Percentiles rank a stretch among this genome's conserved stretches.
phyloP scores from a whole-genome alignment of 2,797 vertebrate genomes.

The Artibeus jamaicensis region DNA sequence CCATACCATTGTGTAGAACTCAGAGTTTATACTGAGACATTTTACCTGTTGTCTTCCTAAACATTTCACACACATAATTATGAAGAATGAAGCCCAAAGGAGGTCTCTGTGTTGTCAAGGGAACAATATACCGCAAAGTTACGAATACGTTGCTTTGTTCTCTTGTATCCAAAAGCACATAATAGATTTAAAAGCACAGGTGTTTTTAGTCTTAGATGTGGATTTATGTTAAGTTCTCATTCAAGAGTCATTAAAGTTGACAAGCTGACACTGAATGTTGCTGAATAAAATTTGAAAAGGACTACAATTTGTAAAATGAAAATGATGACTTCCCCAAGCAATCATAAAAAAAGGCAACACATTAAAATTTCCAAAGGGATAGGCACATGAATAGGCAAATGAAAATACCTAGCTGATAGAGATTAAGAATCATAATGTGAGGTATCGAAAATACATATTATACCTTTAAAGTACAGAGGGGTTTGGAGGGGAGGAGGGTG shows the following conservation, averaged over 20 bases:
- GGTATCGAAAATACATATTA: not conserved
- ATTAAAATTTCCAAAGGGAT: not conserved
- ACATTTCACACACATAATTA: not conserved
- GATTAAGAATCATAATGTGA: not conserved
- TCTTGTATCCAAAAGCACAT: not conserved
- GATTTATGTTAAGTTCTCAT: conserved; percentile 13
- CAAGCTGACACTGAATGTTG: not conserved
- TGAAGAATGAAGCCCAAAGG: not conserved
- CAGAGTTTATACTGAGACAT: not conserved
- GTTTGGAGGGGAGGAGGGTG: not conserved
- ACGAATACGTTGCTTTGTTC: not conserved
- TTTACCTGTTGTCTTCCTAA: conserved; percentile 10
- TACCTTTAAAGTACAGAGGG: not conserved
- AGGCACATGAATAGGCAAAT: not conserved
- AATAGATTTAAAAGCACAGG: not conserved
- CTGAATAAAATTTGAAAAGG: not conserved
- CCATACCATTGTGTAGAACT: not conserved
- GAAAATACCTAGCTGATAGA: not conserved
- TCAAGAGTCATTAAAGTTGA: not conserved
- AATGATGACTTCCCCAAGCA: not conserved
- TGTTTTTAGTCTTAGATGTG: not conserved
- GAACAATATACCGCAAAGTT: not conserved
- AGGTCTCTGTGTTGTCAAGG: not conserved
- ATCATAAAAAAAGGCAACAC: not conserved
- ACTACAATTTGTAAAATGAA: not conserved